Evolutionary conservation across 2,113 vertebrate species (phyloP).

Genomic region (Macquaria ambigua): DNA sequence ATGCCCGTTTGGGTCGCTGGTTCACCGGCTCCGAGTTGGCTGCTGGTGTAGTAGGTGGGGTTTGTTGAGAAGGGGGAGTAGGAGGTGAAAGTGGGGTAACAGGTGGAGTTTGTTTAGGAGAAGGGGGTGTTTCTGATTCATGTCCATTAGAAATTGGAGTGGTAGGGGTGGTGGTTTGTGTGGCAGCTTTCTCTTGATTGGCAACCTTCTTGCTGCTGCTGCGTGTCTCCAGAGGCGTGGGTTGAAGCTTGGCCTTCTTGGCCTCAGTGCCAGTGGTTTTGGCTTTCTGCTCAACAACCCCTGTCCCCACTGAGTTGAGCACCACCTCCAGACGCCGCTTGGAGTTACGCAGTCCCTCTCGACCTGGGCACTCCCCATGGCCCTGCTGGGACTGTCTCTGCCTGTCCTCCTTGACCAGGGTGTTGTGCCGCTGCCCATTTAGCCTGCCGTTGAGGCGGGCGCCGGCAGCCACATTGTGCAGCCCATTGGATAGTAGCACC

Average conservation of each 20-base stretch:
- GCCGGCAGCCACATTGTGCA: slow-evolving; percentile 69
- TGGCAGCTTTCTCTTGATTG: slow-evolving; percentile 66
- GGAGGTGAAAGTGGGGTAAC: slow-evolving; percentile 55
- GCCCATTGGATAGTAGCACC: slow-evolving; percentile 94
- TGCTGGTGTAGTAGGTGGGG: slow-evolving; percentile 84
- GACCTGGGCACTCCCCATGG: slow-evolving; percentile 89
- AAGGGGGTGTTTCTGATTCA: slow-evolving; percentile 80
- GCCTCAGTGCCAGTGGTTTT: slow-evolving; percentile 66
- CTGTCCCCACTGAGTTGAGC: slow-evolving; percentile 74
- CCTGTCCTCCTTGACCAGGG: slow-evolving; percentile 87
- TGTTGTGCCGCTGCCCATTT: slow-evolving; percentile 93
- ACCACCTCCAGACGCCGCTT: slow-evolving; percentile 94
- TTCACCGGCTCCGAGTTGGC: slow-evolving; percentile 87
- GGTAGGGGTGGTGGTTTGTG: slow-evolving; percentile 83
- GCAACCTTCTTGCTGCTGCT: slow-evolving; percentile 89
- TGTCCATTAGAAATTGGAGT: slow-evolving; percentile 88
- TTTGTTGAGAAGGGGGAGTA: slow-evolving; percentile 60
- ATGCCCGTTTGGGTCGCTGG: slow-evolving; percentile 88
- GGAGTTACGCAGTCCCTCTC: slow-evolving; percentile 96
- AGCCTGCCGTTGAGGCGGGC: slow-evolving; percentile 93
- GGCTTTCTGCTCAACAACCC: slow-evolving; percentile 63
- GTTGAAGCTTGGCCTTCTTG: slow-evolving; percentile 82
- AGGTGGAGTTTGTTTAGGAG: slow-evolving; percentile 65
- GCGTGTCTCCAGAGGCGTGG: slow-evolving; percentile 86
- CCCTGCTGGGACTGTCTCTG: slow-evolving; percentile 85